Base-by-base conservation (phyloP, 2,113 vertebrate genomes). In the Solea senegalensis region DNA sequence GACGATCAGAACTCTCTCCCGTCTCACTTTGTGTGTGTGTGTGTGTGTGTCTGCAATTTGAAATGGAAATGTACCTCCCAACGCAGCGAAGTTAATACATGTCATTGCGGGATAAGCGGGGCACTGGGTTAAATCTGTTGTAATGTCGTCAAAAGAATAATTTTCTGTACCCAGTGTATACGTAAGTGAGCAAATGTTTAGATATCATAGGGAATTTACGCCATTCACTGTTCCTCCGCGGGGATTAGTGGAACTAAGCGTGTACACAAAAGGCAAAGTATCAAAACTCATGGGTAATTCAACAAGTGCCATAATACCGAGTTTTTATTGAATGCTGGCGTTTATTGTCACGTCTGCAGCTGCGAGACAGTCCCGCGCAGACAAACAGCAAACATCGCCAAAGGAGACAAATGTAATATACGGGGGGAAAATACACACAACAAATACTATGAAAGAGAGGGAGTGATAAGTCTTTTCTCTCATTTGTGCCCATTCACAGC, bases 221-320 rank as follows among this genome's bases (percentile, higher is more conserved):
- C 86, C 89, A 88, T 92, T 87, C 86, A 87, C 87, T 86, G 80
- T 90, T 89, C 78, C 66, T 84, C 81, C 79, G 65, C 60, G 71
- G 83, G 89, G 89, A 91, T 91, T 90, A 92, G 90, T 70, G 73
- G 86, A 86, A 87, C 90, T 91, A 91, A 84, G 81, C 83, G 63
- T 86, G 86, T 79, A 28, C 69, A 90, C 89, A 91, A 91, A 91
- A 78, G 21, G 85, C 81, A 45, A 83, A 81, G 85, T 89, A 91
- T 88, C 81, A 90, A 87, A 91, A 91, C 91, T 92, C 91, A 91
- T 92, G 90, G 46, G 90, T 92, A 91, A 92, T 92, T 92, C 91
- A 91, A 87, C 87, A 78, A 76, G 74, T 65, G 0, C 53, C 82
- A 81, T 89, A 88, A 86, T 86, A 56, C 74, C 21, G 72, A 90